Percentiles rank a stretch among this genome's conserved stretches.
Evolutionary conservation across 2,888 invertebrate genomes (phyloP).

Genomic region (Dascillus cervinus): DNA sequence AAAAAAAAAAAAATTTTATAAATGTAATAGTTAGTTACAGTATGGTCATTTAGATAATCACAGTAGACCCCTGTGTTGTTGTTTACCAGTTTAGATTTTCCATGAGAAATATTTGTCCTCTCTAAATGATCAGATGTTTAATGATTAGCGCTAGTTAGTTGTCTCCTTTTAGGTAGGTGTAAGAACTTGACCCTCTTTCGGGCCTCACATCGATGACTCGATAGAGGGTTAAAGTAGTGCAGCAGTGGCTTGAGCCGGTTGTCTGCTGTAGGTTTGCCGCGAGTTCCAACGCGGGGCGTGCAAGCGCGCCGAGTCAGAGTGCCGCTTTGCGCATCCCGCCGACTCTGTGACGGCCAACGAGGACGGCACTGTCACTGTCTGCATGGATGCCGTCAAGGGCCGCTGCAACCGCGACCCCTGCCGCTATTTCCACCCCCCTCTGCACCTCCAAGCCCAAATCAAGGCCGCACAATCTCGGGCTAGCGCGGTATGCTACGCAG

Average conservation of each 20-base stretch:
- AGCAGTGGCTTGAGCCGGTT: conserved; percentile 39
- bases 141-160: neutral
- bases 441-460: conserved; percentile 99
- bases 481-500: conserved; percentile 75
- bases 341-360: conserved; percentile 93
- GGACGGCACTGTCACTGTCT: conserved; percentile 98
- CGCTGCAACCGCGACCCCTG: conserved; percentile 98
- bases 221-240: conserved; percentile 11
- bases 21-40: no score
- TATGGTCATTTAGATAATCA: no score
- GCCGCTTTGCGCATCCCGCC: conserved; percentile 98
- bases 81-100: no score
- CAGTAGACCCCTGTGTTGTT: no score
- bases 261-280: conserved; percentile 84
- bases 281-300: conserved; percentile 98
- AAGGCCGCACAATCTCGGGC: conserved; percentile 94
- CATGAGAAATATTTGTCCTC: neutral
- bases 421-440: conserved; percentile 99
- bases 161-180: neutral
- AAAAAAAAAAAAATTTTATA: no score
- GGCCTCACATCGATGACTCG: conserved; percentile 2
- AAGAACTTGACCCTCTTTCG: no score
- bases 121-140: neutral
- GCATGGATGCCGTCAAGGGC: conserved; percentile 99
- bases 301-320: conserved; percentile 95